phyloP scores from a whole-genome alignment of 1,140 invertebrate genomes.

The Panonychus citri region DNA sequence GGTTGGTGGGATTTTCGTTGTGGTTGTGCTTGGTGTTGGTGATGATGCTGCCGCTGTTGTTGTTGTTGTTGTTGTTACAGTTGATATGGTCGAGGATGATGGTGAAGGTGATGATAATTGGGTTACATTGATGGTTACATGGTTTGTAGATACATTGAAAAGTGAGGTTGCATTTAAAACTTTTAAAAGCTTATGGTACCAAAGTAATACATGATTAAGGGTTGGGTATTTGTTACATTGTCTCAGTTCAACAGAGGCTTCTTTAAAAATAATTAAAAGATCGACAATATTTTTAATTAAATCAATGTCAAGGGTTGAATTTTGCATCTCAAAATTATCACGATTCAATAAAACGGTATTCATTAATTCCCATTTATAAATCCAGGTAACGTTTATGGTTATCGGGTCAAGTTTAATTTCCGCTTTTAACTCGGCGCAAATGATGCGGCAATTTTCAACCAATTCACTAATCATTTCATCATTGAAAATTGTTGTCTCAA shows the following conservation, averaged over 20 bases:
- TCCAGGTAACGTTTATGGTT: constrained; percentile 2
- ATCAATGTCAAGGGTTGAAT: constrained; percentile 1
- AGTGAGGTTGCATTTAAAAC: not conserved
- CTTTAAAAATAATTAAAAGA: constrained; percentile 6
- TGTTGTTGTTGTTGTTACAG: not conserved
- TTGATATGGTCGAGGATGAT: not conserved
- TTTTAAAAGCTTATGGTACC: constrained; percentile 10
- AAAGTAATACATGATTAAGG: constrained; percentile 7
- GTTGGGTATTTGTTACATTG: constrained; percentile 7
- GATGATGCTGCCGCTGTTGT: not conserved
- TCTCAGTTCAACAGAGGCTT: constrained; percentile 6
- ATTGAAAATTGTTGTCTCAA: constrained; percentile 3
- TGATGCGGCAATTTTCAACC: constrained; percentile 3
- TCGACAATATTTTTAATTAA: constrained; percentile 3
- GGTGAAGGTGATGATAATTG: not conserved
- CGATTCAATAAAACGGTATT: not conserved
- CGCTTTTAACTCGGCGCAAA: not conserved
- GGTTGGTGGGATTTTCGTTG: not conserved
- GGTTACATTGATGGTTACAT: not conserved
- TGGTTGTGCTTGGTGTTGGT: not conserved
- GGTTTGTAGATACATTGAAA: not conserved
- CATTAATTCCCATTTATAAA: constrained; percentile 7
- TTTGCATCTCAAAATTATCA: constrained; percentile 1
- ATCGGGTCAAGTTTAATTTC: not conserved
- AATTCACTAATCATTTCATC: not conserved